Evolutionary conservation across 2,888 invertebrate species (phyloP).

Genomic region (Entomobrya proxima): DNA sequence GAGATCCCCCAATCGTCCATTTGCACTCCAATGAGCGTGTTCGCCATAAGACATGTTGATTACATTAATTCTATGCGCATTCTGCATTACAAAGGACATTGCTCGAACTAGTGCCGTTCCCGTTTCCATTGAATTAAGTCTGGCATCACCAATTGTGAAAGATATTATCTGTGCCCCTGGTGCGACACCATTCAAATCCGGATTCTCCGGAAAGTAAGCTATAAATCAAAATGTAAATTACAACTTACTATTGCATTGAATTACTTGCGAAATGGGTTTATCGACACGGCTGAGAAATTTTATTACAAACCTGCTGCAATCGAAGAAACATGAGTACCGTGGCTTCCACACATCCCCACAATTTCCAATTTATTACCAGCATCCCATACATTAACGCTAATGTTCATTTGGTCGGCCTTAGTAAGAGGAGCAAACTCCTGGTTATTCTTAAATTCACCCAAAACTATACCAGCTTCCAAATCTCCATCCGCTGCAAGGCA

Average conservation of each 20-base stretch:
- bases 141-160: conserved; percentile 84
- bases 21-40: conserved; percentile 92
- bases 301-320: conserved; percentile 84
- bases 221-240: neutral
- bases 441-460: conserved; percentile 80
- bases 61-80: conserved; percentile 83
- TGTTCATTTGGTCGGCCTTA: conserved; percentile 81
- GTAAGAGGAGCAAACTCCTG: conserved; percentile 72
- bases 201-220: conserved; percentile 90
- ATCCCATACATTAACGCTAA: conserved; percentile 93
- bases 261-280: no score
- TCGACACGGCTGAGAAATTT: no score
- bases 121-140: conserved; percentile 91
- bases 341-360: conserved; percentile 94
- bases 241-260: neutral
- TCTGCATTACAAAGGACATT: conserved; percentile 88
- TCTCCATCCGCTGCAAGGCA: conserved; percentile 86
- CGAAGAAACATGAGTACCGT: conserved; percentile 98
- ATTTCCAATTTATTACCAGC: conserved; percentile 94
- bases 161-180: conserved; percentile 97
- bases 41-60: conserved; percentile 99
- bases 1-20: conserved; percentile 85
- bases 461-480: conserved; percentile 84
- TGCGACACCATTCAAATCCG: conserved; percentile 94
- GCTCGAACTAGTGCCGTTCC: conserved; percentile 94